phyloP scores from a whole-genome alignment of 2,797 vertebrate genomes.

The Helarctos malayanus region DNA sequence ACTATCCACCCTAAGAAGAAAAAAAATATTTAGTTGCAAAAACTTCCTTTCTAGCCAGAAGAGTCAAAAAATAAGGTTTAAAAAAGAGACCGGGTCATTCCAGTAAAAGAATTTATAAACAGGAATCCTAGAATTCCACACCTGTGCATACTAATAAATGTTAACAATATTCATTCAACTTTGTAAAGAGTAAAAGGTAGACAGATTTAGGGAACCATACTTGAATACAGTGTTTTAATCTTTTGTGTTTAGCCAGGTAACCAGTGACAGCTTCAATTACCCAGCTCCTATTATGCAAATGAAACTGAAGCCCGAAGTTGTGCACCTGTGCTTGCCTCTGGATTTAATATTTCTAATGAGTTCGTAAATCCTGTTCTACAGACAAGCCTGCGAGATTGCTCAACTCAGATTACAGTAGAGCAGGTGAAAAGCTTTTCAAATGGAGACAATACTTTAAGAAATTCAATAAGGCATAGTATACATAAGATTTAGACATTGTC shows the following conservation, averaged over 20 bases:
- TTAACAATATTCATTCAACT: conserved; percentile 68
- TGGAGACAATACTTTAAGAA: conserved; percentile 69
- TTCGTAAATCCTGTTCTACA: conserved; percentile 81
- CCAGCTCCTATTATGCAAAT: conserved; percentile 87
- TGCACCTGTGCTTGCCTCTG: conserved; percentile 88
- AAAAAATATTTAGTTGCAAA: conserved; percentile 59
- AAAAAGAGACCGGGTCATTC: conserved; percentile 38
- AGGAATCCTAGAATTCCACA: conserved; percentile 70
- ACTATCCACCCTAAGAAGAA: conserved; percentile 35
- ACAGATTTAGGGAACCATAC: conserved; percentile 69
- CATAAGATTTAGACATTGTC: conserved; percentile 56
- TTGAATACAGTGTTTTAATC: conserved; percentile 78
- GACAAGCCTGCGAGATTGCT: conserved; percentile 78
- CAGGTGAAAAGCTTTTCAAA: conserved; percentile 81
- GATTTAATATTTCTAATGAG: conserved; percentile 86
- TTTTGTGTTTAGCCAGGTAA: conserved; percentile 82
- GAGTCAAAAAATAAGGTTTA: conserved; percentile 63
- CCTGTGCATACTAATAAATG: conserved; percentile 82
- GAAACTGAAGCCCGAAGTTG: conserved; percentile 85
- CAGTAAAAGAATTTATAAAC: conserved; percentile 73
- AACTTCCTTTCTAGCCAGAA: conserved; percentile 65
- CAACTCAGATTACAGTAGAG: conserved; percentile 84
- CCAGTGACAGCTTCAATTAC: conserved; percentile 85
- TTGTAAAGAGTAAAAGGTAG: conserved; percentile 69
- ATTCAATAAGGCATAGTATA: conserved; percentile 40